phyloP scores from a whole-genome alignment of 2,888 invertebrate genomes.

The Pasiphila rectangulata region DNA sequence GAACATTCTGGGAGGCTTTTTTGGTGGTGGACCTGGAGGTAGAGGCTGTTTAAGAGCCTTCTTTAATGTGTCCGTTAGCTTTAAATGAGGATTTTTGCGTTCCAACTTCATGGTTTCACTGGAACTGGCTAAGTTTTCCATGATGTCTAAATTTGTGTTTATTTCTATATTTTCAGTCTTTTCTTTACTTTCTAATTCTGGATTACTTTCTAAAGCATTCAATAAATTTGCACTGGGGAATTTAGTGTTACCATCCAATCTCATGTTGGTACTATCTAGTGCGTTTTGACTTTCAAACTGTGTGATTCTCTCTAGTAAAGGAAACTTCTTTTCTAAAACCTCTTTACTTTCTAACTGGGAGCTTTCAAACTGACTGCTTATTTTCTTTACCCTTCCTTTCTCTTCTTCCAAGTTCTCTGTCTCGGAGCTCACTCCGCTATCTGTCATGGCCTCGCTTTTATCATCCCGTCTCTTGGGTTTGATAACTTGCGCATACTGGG shows the following conservation, averaged over 20 bases:
- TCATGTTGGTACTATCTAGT: background rate
- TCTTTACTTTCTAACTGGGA: background rate
- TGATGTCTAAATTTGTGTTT: slow-evolving; percentile 52
- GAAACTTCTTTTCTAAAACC: background rate
- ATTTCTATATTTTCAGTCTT: slow-evolving; percentile 37
- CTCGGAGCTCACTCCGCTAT: slow-evolving; percentile 76
- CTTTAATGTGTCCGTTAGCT: slow-evolving; percentile 82
- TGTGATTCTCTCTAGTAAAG: background rate
- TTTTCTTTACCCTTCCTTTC: slow-evolving; percentile 55
- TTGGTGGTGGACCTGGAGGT: slow-evolving; percentile 86
- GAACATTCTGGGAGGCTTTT: slow-evolving; percentile 87
- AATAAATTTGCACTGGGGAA: too few relatives aligned
- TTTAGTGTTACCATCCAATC: background rate
- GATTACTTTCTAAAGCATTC: too few relatives aligned
- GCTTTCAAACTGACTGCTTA: slow-evolving; percentile 48
- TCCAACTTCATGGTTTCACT: slow-evolving; percentile 70
- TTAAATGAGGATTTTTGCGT: slow-evolving; percentile 68
- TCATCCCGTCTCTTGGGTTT: slow-evolving; percentile 60
- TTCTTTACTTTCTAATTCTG: slow-evolving; percentile 14
- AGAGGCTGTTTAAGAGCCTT: slow-evolving; percentile 84
- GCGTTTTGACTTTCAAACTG: background rate
- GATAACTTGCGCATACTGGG: slow-evolving; percentile 70
- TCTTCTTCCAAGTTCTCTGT: slow-evolving; percentile 74
- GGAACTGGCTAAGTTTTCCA: slow-evolving; percentile 61
- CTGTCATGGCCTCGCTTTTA: slow-evolving; percentile 68